These are phyloP conservation scores for Atrina japonica DNA, from an alignment of 2,888 invertebrate species.

Conservation along the genomic window DNA sequence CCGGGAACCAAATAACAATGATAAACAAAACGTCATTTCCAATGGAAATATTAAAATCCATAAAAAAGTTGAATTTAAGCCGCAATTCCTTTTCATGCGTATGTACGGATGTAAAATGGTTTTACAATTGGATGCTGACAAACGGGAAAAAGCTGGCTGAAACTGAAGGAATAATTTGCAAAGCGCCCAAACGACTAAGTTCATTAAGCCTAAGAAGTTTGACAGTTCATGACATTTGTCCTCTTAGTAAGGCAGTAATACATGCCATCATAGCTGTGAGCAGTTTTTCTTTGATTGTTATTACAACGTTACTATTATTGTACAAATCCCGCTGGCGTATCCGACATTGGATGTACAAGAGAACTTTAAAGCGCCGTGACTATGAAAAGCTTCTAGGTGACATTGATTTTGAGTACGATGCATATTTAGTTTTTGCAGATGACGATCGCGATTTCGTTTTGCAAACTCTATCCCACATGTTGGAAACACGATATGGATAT, in stretches of 20 bases:
- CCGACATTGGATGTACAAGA: slow-evolving; percentile 11
- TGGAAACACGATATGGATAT: slow-evolving; percentile 21
- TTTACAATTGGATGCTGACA: slow-evolving; percentile 38
- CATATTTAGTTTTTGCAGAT: slow-evolving; percentile 30
- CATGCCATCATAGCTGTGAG: slow-evolving; percentile 4
- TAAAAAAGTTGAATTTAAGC: slow-evolving; percentile 17
- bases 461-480: slow-evolving; percentile 10
- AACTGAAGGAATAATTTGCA: slow-evolving; percentile 1
- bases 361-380: neutral
- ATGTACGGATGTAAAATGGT: slow-evolving; percentile 43
- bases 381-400: neutral
- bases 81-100: slow-evolving; percentile 46
- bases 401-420: slow-evolving; percentile 26
- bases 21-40: slow-evolving; percentile 30
- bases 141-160: slow-evolving; percentile 6
- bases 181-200: neutral
- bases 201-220: neutral
- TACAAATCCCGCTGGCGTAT: slow-evolving; percentile 30
- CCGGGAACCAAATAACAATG: slow-evolving; percentile 21
- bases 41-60: slow-evolving; percentile 1
- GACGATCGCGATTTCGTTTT: slow-evolving; percentile 21
- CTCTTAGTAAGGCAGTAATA: slow-evolving; percentile 4
- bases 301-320: neutral
- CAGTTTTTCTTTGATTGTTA: neutral
- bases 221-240: slow-evolving; percentile 7